These are phyloP conservation scores for Buteo buteo DNA, from an alignment of 2,113 vertebrate species.

Conservation along the genomic window DNA sequence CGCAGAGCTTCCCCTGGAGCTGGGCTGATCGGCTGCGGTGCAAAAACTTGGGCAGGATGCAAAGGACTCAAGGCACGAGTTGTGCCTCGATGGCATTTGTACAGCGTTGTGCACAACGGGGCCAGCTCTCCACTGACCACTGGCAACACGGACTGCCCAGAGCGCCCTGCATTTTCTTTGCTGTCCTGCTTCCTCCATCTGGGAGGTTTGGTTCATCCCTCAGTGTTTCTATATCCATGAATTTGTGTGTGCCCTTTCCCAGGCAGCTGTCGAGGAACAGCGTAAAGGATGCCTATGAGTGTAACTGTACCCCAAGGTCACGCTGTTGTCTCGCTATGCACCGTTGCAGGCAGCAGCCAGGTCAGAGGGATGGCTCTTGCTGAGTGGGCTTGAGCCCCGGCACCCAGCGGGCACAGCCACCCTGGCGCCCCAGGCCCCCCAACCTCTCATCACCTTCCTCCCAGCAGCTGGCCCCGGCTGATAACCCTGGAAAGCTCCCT, in stretches of 20 bases:
- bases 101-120: accelerated
- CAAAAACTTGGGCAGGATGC: not conserved
- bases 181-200: not conserved
- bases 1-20: not conserved
- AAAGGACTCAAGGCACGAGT: accelerated
- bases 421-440: not conserved
- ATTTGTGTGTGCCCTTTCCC: not conserved
- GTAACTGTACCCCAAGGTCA: not conserved
- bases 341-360: not conserved
- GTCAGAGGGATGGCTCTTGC: not conserved
- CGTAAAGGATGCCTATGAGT: accelerated
- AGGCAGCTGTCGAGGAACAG: accelerated
- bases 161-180: accelerated
- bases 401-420: accelerated
- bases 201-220: not conserved
- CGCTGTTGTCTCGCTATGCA: accelerated
- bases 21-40: accelerated
- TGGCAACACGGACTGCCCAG: accelerated
- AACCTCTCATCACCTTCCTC: not conserved
- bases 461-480: not conserved
- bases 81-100: accelerated
- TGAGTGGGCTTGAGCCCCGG: not conserved
- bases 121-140: accelerated
- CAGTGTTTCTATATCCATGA: not conserved
- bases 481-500: slow-evolving; percentile 19